Percentiles rank a stretch among this genome's conserved stretches.
These are phyloP conservation scores for Lamproptera curius DNA, from an alignment of 2,888 invertebrate genomes.

Conservation along the genomic window DNA sequence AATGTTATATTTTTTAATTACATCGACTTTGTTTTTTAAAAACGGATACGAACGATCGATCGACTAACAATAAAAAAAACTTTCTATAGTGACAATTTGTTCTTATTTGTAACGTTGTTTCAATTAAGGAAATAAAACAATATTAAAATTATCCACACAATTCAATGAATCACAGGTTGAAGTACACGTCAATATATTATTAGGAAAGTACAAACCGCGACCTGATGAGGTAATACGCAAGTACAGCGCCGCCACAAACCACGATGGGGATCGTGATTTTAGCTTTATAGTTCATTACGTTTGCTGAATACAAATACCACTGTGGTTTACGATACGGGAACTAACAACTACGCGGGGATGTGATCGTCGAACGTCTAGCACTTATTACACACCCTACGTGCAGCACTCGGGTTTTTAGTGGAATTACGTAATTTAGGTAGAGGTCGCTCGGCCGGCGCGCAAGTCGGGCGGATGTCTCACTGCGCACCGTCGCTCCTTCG, in stretches of 20 bases:
- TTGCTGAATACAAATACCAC: conserved; percentile 42
- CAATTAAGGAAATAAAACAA: no score
- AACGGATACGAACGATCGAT: background rate
- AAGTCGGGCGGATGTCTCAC: conserved; percentile 74
- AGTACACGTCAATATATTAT: conserved; percentile 12
- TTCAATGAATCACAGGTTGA: no score
- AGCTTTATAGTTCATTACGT: conserved; percentile 69
- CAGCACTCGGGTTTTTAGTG: conserved; percentile 49
- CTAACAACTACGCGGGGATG: conserved; percentile 43
- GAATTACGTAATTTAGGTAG: conserved; percentile 74
- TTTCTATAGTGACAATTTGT: background rate
- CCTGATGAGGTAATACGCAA: conserved; percentile 75
- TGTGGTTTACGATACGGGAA: conserved; percentile 32
- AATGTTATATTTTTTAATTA: conserved; percentile 6
- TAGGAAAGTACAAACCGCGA: conserved; percentile 63
- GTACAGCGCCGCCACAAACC: conserved; percentile 73
- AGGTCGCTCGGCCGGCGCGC: conserved; percentile 76
- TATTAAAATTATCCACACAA: no score
- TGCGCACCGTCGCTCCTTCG: conserved; percentile 66
- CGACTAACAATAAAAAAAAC: background rate
- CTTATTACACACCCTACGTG: conserved; percentile 67
- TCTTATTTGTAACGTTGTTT: background rate
- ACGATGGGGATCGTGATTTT: conserved; percentile 72
- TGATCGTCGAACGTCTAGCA: conserved; percentile 50
- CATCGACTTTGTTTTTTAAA: background rate